Base-by-base conservation (phyloP, 2,797 vertebrate genomes). In the Zalophus californianus region DNA sequence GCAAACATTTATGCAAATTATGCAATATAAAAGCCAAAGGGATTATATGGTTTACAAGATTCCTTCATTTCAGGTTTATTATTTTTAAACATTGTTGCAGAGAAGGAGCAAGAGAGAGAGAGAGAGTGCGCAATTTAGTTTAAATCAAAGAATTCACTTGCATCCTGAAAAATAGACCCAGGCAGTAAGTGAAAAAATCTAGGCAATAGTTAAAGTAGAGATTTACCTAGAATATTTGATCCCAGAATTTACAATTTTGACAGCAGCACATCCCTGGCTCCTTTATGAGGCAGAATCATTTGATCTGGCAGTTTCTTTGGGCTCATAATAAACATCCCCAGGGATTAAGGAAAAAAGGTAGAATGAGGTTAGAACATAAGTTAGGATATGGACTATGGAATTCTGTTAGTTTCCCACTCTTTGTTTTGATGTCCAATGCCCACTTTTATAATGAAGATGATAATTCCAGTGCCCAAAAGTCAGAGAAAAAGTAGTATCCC, bases 141-240 rank as follows among this genome's bases (percentile, higher is more conserved):
- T 90, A 14, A 5, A 78, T 0, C 54, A 91, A 95, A 75, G 60
- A 96, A 90, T 79, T 70, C 27, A 35, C 48, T 9, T 86, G 62
- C 3, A 73, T 79, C 94, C 48, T 90, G 66, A 85, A 83, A 75
- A 94, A 88, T 18, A 70, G 11, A 75, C 13, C 0, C 18, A 64
- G 7, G 16, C 16, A 92, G 79, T 58, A 32, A 32, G 1, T 54
- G 11, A 72, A 18, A 86, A 20, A 78, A 94, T 32, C 4, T 11
- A 77, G 29, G n/a, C 38, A 95, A 72, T 58, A 62, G 21, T 21
- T 5, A 95, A 94, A 56, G 27, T 9, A 95, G n/a, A 87, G 0
- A 58, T 79, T 97, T 97, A 41, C 3, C 23, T 77, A 91, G 78
- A 93, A 41, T 25, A 86, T 35, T 68, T 92, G 50, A 62, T 60